Evolutionary conservation across 92 coral and sea anemone genomes (phyloP).

Genomic region (Palythoa caribaeorum): DNA sequence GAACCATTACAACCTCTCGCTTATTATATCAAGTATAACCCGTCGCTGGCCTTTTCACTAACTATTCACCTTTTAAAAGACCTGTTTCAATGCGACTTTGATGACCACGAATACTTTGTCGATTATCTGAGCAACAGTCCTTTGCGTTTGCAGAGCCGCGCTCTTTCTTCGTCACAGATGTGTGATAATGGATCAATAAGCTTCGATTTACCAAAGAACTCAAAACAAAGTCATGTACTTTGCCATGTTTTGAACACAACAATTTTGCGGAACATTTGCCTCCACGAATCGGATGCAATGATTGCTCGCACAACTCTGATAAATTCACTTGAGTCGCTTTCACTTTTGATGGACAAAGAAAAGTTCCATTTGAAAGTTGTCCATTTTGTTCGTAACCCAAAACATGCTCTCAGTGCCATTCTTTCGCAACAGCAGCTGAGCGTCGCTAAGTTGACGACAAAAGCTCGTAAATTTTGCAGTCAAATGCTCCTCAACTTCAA

Average conservation of each 20-base stretch:
- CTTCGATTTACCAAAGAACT: not conserved
- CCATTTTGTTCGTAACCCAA: conserved; percentile 72
- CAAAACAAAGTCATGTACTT: not conserved
- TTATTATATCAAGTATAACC: conserved; percentile 28
- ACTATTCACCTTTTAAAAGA: conserved; percentile 51
- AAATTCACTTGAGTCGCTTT: conserved; percentile 56
- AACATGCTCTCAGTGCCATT: conserved; percentile 12
- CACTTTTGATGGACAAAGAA: conserved; percentile 41
- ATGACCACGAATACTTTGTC: conserved; percentile 52
- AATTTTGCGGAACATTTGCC: conserved; percentile 20
- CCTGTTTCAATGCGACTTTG: conserved; percentile 56
- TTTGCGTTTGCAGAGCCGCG: conserved; percentile 36
- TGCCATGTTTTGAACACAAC: conserved; percentile 18
- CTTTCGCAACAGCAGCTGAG: conserved; percentile 11
- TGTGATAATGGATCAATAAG: not conserved
- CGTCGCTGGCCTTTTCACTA: conserved; percentile 55
- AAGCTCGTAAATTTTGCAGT: conserved; percentile 31
- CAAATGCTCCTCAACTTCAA: conserved; percentile 37
- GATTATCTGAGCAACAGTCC: conserved; percentile 33
- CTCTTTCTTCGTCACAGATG: conserved; percentile 22
- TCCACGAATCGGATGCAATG: conserved; percentile 16
- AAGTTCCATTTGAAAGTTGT: conserved; percentile 35
- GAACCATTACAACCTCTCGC: conserved; percentile 34
- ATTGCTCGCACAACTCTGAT: conserved; percentile 51
- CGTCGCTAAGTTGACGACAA: conserved; percentile 3